Conservation (phyloP, 2,888 invertebrate species). For the Tillus elongatus region DNA sequence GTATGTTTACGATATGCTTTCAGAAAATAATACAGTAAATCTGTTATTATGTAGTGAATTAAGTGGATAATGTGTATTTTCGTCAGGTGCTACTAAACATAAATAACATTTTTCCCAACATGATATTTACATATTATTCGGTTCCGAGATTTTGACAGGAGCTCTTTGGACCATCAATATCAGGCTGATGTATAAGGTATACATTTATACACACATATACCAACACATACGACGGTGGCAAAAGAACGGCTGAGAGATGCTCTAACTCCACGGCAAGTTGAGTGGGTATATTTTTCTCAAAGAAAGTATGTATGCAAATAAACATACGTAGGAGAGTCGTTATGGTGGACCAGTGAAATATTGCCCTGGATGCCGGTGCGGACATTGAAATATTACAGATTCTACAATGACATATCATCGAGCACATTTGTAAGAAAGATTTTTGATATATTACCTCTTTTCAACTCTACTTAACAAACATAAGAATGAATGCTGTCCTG, state of each 20-base stretch:
- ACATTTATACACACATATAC: too few species aligned
- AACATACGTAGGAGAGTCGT: slow-evolving; percentile 37
- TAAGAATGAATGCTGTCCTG: too few species aligned
- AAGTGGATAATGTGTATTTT: too few species aligned
- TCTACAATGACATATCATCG: slow-evolving; percentile 44
- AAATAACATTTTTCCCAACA: too few species aligned
- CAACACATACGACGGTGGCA: too few species aligned
- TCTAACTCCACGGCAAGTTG: slow-evolving; percentile 36
- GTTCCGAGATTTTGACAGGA: slow-evolving; percentile 40
- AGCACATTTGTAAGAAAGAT: slow-evolving; percentile 39
- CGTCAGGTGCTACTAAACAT: too few species aligned
- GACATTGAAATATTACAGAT: slow-evolving; percentile 42
- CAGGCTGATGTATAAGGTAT: slow-evolving; percentile 37
- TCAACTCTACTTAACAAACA: too few species aligned
- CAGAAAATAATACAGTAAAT: too few species aligned
- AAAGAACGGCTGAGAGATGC: too few species aligned
- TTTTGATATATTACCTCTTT: slow-evolving; percentile 37
- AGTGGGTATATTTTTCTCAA: slow-evolving; percentile 42
- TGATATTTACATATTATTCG: slow-evolving; percentile 34
- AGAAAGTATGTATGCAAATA: slow-evolving; percentile 39
- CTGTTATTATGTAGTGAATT: too few species aligned
- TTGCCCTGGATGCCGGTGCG: slow-evolving; percentile 36
- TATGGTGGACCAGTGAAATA: slow-evolving; percentile 40
- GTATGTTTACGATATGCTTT: too few species aligned
- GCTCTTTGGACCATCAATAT: slow-evolving; percentile 40